A percentile compares a stretch with the other conserved stretches of the same genome.
phyloP scores from a whole-genome alignment of 2,113 vertebrate genomes.

The Nettapus auritus region DNA sequence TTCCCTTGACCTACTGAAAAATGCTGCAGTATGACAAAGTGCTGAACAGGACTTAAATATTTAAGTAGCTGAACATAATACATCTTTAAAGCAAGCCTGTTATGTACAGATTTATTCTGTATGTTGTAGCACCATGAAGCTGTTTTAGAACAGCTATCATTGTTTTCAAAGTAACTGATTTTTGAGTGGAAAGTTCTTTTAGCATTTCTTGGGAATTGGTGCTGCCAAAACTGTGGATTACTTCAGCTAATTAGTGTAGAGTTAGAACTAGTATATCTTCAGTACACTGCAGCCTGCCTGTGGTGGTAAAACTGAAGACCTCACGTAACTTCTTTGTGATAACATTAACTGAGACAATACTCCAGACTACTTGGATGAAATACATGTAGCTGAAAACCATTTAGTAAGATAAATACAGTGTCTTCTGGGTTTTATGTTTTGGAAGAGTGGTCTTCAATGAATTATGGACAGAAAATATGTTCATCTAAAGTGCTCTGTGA shows the following conservation, averaged over 20 bases:
- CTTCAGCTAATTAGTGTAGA: not conserved
- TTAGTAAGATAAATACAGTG: not conserved
- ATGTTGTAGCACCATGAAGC: not conserved
- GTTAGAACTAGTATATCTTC: not conserved
- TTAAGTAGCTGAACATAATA: not conserved
- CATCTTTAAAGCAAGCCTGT: not conserved
- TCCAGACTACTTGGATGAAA: not conserved
- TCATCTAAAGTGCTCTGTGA: not conserved
- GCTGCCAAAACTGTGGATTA: not conserved
- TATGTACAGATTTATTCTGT: not conserved
- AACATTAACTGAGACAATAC: not conserved
- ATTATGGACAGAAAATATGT: not conserved
- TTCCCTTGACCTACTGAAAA: not conserved
- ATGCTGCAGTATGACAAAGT: not conserved
- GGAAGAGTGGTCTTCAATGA: not conserved
- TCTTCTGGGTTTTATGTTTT: not conserved
- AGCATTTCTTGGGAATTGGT: not conserved
- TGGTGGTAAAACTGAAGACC: not conserved
- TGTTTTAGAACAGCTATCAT: not conserved
- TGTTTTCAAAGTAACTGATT: not conserved
- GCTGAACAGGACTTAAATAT: not conserved
- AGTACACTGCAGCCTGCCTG: not conserved
- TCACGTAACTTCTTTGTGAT: not conserved
- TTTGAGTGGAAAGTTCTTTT: not conserved
- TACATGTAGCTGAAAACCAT: not conserved